A percentile compares a stretch with the other conserved stretches of the same genome.
These are phyloP conservation scores for Platysternon megacephalum DNA, from an alignment of 2,113 vertebrate genomes.

Conservation along the genomic window DNA sequence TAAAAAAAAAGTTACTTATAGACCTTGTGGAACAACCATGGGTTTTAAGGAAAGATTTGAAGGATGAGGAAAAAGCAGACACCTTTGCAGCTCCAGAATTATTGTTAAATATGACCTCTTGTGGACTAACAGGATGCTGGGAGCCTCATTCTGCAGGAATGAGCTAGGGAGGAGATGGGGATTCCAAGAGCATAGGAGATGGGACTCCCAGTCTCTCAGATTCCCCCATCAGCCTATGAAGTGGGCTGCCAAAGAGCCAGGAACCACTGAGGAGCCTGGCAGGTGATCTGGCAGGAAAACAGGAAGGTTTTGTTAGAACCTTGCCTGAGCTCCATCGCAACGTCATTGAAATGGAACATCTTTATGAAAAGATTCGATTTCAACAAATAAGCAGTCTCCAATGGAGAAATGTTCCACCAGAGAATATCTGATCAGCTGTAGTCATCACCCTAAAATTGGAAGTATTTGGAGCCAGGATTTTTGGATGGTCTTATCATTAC, in stretches of 20 bases:
- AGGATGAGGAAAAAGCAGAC: neutral
- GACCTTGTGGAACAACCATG: neutral
- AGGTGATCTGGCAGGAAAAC: neutral
- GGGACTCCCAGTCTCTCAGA: neutral
- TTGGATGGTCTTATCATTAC: neutral
- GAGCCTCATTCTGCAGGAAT: neutral
- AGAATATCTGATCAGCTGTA: neutral
- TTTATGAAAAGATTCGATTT: neutral
- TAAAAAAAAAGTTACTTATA: neutral
- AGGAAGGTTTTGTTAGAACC: neutral
- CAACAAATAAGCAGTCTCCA: neutral
- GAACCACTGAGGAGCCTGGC: neutral
- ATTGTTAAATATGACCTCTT: neutral
- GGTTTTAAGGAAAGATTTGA: slow-evolving; percentile 3
- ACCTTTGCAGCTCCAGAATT: neutral
- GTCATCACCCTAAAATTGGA: neutral
- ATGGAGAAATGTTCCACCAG: fast-evolving
- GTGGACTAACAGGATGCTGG: neutral
- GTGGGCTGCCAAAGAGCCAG: neutral
- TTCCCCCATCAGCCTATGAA: neutral
- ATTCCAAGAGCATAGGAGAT: neutral
- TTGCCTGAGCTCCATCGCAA: neutral
- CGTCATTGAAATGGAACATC: neutral
- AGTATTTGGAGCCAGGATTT: neutral
- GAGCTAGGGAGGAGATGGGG: neutral